These are phyloP conservation scores for Cranoglanis bouderius DNA, from an alignment of 2,113 vertebrate species.

Conservation along the genomic window DNA sequence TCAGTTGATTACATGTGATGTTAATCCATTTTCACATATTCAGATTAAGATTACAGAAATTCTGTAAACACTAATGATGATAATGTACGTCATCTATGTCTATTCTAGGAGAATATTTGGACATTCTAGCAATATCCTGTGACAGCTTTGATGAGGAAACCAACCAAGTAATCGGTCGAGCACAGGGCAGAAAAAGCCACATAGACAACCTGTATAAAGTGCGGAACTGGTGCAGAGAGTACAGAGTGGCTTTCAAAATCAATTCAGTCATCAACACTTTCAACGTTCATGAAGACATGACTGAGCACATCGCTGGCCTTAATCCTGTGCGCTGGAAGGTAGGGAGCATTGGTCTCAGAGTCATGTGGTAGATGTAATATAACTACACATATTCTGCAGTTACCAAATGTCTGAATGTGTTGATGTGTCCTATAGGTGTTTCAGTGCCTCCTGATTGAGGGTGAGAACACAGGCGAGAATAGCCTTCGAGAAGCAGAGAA, in stretches of 20 bases:
- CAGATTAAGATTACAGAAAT: background rate
- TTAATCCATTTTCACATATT: background rate
- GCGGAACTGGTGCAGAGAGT: slow-evolving; percentile 81
- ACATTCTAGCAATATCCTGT: slow-evolving; percentile 93
- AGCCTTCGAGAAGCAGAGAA: slow-evolving; percentile 85
- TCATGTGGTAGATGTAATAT: background rate
- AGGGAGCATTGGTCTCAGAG: slow-evolving; percentile 1
- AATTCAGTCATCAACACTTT: slow-evolving; percentile 93
- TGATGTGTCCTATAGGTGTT: slow-evolving; percentile 79
- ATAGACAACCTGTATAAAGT: slow-evolving; percentile 83
- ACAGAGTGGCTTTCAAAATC: slow-evolving; percentile 92
- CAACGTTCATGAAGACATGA: slow-evolving; percentile 90
- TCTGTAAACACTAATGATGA: background rate
- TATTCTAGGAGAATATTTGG: slow-evolving; percentile 81
- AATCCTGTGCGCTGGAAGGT: slow-evolving; percentile 95
- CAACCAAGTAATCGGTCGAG: slow-evolving; percentile 85
- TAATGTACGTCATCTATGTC: background rate
- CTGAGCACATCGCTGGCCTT: slow-evolving; percentile 74
- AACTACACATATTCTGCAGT: background rate
- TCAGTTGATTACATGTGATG: background rate
- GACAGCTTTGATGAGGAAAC: slow-evolving; percentile 91
- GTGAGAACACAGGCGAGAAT: slow-evolving; percentile 85
- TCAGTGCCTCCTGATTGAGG: slow-evolving; percentile 90
- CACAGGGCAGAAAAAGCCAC: slow-evolving; percentile 86
- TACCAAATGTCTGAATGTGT: background rate